Evolutionary conservation across 2,797 vertebrate genomes (phyloP), one percentile per base, ranked within the genome.

Genomic region (Scolopax bukidnonensis): DNA sequence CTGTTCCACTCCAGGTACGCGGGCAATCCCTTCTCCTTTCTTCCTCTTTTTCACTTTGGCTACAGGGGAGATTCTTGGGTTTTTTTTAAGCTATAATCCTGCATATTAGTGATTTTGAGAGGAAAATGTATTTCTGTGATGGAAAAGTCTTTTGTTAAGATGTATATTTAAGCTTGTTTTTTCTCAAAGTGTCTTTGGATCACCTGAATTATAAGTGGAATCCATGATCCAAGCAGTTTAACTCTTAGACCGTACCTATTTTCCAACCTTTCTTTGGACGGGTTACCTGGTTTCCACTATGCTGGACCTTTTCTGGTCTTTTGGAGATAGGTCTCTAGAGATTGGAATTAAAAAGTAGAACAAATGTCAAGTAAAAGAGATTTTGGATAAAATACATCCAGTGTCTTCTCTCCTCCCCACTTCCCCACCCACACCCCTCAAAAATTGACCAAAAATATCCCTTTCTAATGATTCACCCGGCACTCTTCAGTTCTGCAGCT

Each of bases 1-100:
- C 95, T 99, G 99, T 70, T 98, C 99, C 74, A 98, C 98, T 86
- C 98, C 99, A 74, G 99, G 99, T 99, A 97, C 1, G 43, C 60
- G 36, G 36, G 60, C 84, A 33, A 15, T 32, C 24, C 20, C 32
- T 71, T 64, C 14, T 76, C 51, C 80, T 47, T 78, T 40, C 27
- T 69, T 43, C 33, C 3, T 25, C 41, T 27, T 25, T 43, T 54
- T 64, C 6, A 23, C 65, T 91, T 81, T 79, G 38, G 16, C 77
- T 81, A 69, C 47, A 79, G 21, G n/a, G 40, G 59, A 41, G 30
- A 10, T 23, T 19, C 28, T 41, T 15, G 18, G 36, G 36, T 7
- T 36, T 14, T 40, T 48, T 30, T 27, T 27, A 18, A 43, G 18
- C n/a, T 60, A 0, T 38, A 74, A 40, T 67, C 1, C 3, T 38